Evolutionary conservation across 2,888 invertebrate genomes (phyloP), one percentile per base, ranked within the genome.

Genomic region (Eumerus sabulonum): DNA sequence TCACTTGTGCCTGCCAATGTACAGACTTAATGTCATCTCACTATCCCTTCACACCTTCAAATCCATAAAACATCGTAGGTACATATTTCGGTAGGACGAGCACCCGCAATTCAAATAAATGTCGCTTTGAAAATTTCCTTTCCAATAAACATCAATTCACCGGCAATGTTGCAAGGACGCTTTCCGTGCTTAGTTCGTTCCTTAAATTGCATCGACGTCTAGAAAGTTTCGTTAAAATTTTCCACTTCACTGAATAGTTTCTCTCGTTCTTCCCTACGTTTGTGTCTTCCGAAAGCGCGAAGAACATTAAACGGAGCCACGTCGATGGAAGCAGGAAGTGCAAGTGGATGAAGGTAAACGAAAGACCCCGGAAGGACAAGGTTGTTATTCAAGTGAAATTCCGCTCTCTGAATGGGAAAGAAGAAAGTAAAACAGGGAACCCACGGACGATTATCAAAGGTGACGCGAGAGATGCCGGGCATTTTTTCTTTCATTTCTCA

Each of bases 141-240:
- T 50, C 62, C 73, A 68, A 74, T 68, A 76, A 79, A 68, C 68
- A 59, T 66, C 63, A 79, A 79, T 79, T 79, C 62, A 59, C 4
- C 57, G 53, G 17, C 51, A 57, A 62, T 73, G 66, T 67, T 53
- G 38, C 45, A 66, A 56, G 19, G 56, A 42, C 47, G 38, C 53
- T 51, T 42, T 42, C 14, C 27, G 38, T 51, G n/a, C 13, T 17
- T 19, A 17, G n/a, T 12, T 16, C 11, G 12, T 66, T 27, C 17
- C 36, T 35, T 1, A 60, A 48, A 59, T 56, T 71, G 48, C 72
- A 73, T 44, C 35, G 57, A 59, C 48, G 38, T 57, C 59, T 68
- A 44, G 51, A 60, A 74, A 68, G 59, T 79, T 79, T 70, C 79
- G 74, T 79, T 79, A 79, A 79, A 79, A 74, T 74, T 64, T 74